A percentile compares a stretch with the other conserved stretches of the same genome.
phyloP scores from a whole-genome alignment of 2,797 vertebrate genomes.

The Mergus octosetaceus region DNA sequence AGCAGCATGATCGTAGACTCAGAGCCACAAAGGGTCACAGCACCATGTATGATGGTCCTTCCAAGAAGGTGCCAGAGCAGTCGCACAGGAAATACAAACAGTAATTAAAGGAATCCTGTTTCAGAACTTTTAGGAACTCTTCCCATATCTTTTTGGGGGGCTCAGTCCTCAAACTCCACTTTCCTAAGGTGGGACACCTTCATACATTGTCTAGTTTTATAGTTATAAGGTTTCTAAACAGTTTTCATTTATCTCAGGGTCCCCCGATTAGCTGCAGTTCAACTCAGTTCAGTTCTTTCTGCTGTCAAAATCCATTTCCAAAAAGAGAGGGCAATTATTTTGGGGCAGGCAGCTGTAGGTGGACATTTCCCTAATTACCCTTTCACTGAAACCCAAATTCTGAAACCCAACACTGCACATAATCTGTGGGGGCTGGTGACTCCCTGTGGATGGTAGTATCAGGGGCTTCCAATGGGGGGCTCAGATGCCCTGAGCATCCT shows the following conservation, averaged over 20 bases:
- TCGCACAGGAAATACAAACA: background rate
- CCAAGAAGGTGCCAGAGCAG: background rate
- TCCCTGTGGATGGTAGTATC: no score
- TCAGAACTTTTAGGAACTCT: background rate
- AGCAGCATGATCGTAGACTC: accelerated
- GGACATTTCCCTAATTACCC: no score
- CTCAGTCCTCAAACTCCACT: background rate
- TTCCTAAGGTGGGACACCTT: background rate
- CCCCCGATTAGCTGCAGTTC: background rate
- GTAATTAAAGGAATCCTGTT: background rate
- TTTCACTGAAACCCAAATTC: no score
- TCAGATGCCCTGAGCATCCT: no score
- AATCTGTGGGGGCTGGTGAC: no score
- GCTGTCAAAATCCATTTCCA: background rate
- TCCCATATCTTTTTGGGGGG: background rate
- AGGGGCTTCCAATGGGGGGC: no score
- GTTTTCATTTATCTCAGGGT: background rate
- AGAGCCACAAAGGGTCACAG: background rate
- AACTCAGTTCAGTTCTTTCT: background rate
- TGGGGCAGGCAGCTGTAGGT: no score
- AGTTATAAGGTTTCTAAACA: background rate
- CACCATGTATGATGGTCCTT: background rate
- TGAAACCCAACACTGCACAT: no score
- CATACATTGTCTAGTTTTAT: background rate
- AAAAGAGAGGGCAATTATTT: background rate